These are phyloP conservation scores for Tribolium castaneum DNA, from an alignment of 1,140 invertebrate genomes.

Conservation along the genomic window DNA sequence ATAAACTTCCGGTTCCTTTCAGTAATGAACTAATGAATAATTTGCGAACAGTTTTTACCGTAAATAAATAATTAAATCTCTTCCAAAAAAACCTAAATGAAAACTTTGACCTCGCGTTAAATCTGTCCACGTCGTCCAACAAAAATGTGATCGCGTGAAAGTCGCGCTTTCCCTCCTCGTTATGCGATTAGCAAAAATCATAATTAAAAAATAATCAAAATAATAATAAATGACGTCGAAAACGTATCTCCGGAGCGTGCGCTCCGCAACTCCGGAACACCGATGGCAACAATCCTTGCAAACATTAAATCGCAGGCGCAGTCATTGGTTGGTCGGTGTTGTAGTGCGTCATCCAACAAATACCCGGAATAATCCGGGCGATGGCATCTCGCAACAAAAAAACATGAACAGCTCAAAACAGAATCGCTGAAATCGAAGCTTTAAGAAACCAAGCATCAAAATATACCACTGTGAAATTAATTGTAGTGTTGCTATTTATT, in stretches of 20 bases:
- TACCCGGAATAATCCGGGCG: conserved; percentile 28
- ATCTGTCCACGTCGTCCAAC: too few relatives aligned
- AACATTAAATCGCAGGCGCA: background rate
- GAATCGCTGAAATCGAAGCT: background rate
- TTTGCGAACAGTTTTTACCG: too few relatives aligned
- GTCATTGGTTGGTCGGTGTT: conserved; percentile 3
- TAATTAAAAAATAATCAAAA: too few relatives aligned
- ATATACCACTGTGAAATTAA: conserved; percentile 8
- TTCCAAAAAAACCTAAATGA: too few relatives aligned
- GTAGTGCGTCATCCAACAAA: conserved; percentile 21
- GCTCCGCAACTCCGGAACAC: background rate
- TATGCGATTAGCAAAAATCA: too few relatives aligned
- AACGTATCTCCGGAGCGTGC: background rate
- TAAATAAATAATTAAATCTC: too few relatives aligned
- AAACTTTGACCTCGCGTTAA: too few relatives aligned
- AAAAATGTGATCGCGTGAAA: too few relatives aligned
- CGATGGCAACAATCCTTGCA: conserved; percentile 8
- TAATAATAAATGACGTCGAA: too few relatives aligned
- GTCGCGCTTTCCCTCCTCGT: too few relatives aligned
- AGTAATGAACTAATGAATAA: too few relatives aligned
- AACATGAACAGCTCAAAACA: conserved; percentile 12
- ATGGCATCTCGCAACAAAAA: conserved; percentile 15
- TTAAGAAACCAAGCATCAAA: background rate
- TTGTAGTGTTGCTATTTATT: background rate
- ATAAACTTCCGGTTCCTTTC: too few relatives aligned